Conservation (phyloP, 1,140 invertebrate genomes). For the Ectropis grisescens region DNA sequence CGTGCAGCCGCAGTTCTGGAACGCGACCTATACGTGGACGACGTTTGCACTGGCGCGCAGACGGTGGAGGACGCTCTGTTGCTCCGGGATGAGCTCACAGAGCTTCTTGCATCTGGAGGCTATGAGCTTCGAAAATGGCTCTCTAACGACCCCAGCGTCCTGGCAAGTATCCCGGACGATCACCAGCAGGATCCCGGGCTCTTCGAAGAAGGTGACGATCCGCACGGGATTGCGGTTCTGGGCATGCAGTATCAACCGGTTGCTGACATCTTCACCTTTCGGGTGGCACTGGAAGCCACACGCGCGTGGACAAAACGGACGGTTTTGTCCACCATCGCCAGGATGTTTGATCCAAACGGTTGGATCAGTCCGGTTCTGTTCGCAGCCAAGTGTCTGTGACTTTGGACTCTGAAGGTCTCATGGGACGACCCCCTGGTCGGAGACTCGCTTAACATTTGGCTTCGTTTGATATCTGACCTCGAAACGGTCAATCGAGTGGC, state of each 20-base stretch:
- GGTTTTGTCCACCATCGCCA: neutral
- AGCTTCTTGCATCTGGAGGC: slow-evolving; percentile 4
- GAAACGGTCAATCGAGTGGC: no score
- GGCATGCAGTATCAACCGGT: slow-evolving; percentile 18
- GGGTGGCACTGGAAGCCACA: no score
- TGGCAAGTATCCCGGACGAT: slow-evolving; percentile 7
- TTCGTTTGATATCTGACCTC: no score
- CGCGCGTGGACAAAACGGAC: slow-evolving; percentile 1
- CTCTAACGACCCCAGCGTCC: neutral
- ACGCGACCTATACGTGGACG: slow-evolving; percentile 3
- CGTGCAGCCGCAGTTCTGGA: slow-evolving; percentile 1
- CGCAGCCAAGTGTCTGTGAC: neutral
- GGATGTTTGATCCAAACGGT: neutral
- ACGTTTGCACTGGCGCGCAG: slow-evolving; percentile 2
- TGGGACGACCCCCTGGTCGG: neutral
- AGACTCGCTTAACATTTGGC: no score
- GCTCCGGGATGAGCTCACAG: slow-evolving; percentile 3
- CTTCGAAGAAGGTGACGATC: slow-evolving; percentile 11
- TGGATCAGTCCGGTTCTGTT: neutral
- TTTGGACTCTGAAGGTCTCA: neutral
- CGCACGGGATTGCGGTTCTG: slow-evolving; percentile 7
- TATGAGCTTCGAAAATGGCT: slow-evolving; percentile 15
- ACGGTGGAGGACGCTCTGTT: slow-evolving; percentile 2
- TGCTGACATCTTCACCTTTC: slow-evolving; percentile 14
- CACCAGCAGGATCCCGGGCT: slow-evolving; percentile 10